A percentile compares a stretch with the other conserved stretches of the same genome.
phyloP scores from a whole-genome alignment of 2,888 invertebrate species.

The Mamestra brassicae region DNA sequence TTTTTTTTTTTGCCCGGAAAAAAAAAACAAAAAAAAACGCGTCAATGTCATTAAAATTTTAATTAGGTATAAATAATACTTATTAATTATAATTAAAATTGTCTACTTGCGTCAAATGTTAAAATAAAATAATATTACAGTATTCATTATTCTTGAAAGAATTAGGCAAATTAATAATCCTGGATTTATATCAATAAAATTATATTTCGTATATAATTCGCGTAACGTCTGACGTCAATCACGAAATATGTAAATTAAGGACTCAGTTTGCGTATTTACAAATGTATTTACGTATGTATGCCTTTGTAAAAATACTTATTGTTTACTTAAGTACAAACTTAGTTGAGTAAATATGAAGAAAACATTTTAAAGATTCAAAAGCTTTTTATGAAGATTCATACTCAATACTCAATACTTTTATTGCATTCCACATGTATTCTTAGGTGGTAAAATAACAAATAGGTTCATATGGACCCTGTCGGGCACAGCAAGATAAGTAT shows the following conservation, averaged over 20 bases:
- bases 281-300: background rate
- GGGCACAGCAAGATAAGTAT: too few species aligned
- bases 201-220: constrained; percentile 9
- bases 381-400: background rate
- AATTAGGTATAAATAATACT: background rate
- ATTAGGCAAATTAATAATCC: background rate
- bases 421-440: too few species aligned
- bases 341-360: background rate
- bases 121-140: background rate
- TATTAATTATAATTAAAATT: background rate
- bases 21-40: too few species aligned
- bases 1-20: background rate
- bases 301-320: constrained; percentile 10
- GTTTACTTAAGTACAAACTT: constrained; percentile 26
- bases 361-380: background rate
- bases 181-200: background rate
- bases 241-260: constrained; percentile 40
- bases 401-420: too few species aligned
- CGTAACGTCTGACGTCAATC: constrained; percentile 24
- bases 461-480: too few species aligned
- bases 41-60: background rate
- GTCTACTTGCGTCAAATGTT: constrained; percentile 16
- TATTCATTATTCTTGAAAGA: background rate
- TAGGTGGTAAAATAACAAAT: too few species aligned
- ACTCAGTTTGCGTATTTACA: constrained; percentile 21